Evolutionary conservation across 2,888 invertebrate species (phyloP), one percentile per base, ranked within the genome.

Genomic region (Nomada flava): DNA sequence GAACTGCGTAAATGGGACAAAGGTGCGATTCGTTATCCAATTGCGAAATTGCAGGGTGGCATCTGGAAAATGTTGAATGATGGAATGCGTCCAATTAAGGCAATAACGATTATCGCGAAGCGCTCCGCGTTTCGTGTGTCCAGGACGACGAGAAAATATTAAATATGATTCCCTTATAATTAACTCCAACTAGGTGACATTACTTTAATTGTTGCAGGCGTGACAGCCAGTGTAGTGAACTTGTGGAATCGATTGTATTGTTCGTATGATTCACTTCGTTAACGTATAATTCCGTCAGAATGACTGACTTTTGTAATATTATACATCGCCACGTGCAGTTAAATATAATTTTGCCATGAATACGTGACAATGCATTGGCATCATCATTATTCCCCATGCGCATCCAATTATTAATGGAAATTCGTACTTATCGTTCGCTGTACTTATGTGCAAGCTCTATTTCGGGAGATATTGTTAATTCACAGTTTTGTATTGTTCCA

Each of bases 91-190:
- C 59, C 83, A 77, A 85, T 82, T 85, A 83, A 77, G 57, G 77
- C 42, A 83, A 62, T 55, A 77, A 85, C 55, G 73, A 79, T 74
- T 76, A 77, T 69, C 60, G 62, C 44, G 23, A 64, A 65, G 62
- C 63, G 67, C 57, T 44, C 67, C 50, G 72, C 55, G 59, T 75
- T 85, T 55, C n/a, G 10, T 44, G 63, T 53, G 26, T 65, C 23
- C 26, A 44, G 11, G 47, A 36, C 18, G 47, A 77, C n/a, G 71
- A 63, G 71, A 59, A 76, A 83, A 74, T 69, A 80, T 85, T 72
- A 77, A 85, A 80, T 80, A 72, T 80, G 74, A 77, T 80, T 79
- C 75, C 60, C 47, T 63, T 47, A 63, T 74, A 65, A 86, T 77
- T 81, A 81, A 68, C 67, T 52, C 59, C 60, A 71, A 72, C 72